Evolutionary conservation across 2,888 invertebrate species (phyloP), one percentile per base, ranked within the genome.

Genomic region (Dioctria rufipes): DNA sequence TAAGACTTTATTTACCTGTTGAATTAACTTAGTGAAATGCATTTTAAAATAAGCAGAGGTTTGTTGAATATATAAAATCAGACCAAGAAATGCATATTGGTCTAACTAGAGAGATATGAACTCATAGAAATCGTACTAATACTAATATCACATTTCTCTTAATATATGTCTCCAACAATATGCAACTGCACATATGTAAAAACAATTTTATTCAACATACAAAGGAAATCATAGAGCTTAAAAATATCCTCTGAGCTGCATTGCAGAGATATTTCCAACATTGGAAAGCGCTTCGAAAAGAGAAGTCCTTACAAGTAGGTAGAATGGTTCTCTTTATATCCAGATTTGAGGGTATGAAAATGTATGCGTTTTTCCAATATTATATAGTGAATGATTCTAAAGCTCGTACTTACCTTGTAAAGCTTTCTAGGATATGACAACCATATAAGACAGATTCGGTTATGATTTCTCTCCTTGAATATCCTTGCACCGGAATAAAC

Each of bases 221-320:
- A 46, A 46, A 46, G 5, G 46, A 8, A 5, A 8, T 11, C 40
- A 43, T 25, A 75, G 42, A 61, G 60, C 60, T 75, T 40, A 42
- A 13, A 13, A 51, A 71, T 25, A 60, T 75, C 61, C 60, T 60
- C 3, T 40, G 42, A 40, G 40, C 71, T 61, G 75, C 75, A 75
- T 60, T 75, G 75, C 75, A 61, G 75, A 75, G 75, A 75, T 60
- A 39, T 60, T 75, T 75, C 60, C 60, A 71, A n/a, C 49, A n/a
- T 37, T 71, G 61, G 75, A 61, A 60, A 75, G 43, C 13, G 13
- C 42, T 43, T 39, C 25, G 13, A 25, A 71, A 71, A 71, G 71
- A 71, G 71, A 71, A 49, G 51, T 49, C 40, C 65, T 51, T 46
- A 51, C 43, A 67, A 67, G 67, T 67, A 43, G 9, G 67, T 67